Base-by-base conservation (phyloP, 2,797 vertebrate genomes). In the Lateolabrax maculatus region DNA sequence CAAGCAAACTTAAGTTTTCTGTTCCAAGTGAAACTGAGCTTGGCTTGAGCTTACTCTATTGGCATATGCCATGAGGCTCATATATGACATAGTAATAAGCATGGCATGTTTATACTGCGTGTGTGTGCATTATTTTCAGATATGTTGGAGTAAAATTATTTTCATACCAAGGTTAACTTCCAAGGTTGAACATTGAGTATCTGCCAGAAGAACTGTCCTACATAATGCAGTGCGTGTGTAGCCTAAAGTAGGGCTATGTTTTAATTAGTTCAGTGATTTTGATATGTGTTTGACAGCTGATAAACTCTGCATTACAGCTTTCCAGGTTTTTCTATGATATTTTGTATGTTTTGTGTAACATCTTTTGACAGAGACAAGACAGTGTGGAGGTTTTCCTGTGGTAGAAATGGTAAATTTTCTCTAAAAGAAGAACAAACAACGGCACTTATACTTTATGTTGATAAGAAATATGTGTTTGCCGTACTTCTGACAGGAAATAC, bases 1-100 rank as follows among this genome's bases (percentile, higher is more conserved):
- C 55, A 15, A n/a, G 25, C 16, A 75, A 31, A 77, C 37, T 34
- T 16, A 27, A 57, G 55, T 67, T 83, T 56, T 64, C 75, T 78
- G 31, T 56, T 70, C 37, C 11, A 19, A 29, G 9, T 29, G 6
- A 6, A 25, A 51, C 23, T 3, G 5, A 29, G 21, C 21, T 49
- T 48, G 23, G 19, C 21, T 25, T 1, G 31, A 21, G 9, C 29
- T 63, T 11, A n/a, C 6, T 31, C 7, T 19, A 31, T 13, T 41
- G 37, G 5, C n/a, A 57, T 36, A 57, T 55, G 11, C 19, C n/a
- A 11, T 34, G 27, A 31, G 16, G 18, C 9, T 34, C 21, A 9
- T 36, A 9, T 29, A 29, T 19, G 6, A 3, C 16, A 43, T 18
- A 48, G 46, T 48, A 48, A 9, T 48, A 9, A 3, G n/a, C 3